Base-by-base conservation (phyloP, 2,113 vertebrate genomes). In the Myanophis thanlyinensis region DNA sequence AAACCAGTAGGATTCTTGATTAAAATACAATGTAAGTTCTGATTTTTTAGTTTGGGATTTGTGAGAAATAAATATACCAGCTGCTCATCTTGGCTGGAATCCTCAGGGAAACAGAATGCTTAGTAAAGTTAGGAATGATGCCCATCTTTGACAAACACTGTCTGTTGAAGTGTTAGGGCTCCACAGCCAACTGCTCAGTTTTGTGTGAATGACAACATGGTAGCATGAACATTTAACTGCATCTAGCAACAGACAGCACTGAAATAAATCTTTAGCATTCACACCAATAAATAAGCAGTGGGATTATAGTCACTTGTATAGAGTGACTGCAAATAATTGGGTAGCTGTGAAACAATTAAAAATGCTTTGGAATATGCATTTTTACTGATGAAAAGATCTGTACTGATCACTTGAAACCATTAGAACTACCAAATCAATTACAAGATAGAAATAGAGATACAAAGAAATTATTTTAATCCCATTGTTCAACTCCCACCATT, bases 171-270 rank as follows among this genome's bases (percentile, higher is more conserved):
- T 93, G 88, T 91, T 92, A 92, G 73, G 91, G 87, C 85, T 94
- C 90, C 47, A 93, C 1, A 94, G 94, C 86, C 93, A 89, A 92
- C 87, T 62, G 93, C 89, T 96, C 94, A 94, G 87, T 94, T 91
- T 91, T 0, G 1, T 84, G 90, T 5, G 1, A 93, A 92, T 46
- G 94, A 35, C 92, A 95, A 0, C 89, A 15, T 3, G 0, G 22
- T 89, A 1, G 59, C 90, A 59, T 92, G 88, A 95, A 87, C n/a
- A 4, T 30, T 92, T 94, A 96, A 88, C 87, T 7, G 35, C 22
- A 3, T 89, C 40, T 87, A 89, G 89, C 90, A 94, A 91, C 85
- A 90, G 93, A 94, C 91, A 86, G 93, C 92, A 95, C 93, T 92
- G 89, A 94, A 96, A 93, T 44, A 62, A 84, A 95, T 62, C 87